Conservation (phyloP, 2,888 invertebrate species). For the Drosophila fulvimacula region DNA sequence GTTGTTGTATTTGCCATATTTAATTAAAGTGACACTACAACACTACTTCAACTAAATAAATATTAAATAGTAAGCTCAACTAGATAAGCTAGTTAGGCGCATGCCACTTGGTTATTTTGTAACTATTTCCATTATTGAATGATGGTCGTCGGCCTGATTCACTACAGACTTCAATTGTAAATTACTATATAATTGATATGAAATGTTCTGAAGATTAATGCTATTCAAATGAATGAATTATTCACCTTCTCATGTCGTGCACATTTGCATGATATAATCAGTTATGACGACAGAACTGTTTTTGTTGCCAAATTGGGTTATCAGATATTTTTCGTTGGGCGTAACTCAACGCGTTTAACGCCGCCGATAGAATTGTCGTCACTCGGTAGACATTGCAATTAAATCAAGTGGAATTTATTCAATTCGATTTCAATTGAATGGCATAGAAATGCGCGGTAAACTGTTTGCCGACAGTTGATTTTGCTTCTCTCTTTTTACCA, state of each 20-base stretch:
- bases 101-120: background rate
- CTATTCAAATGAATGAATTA: slow-evolving; percentile 6
- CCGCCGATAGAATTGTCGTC: slow-evolving; percentile 63
- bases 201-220: background rate
- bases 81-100: background rate
- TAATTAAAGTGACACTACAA: background rate
- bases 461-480: slow-evolving; percentile 52
- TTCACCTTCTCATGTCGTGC: background rate
- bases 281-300: slow-evolving; percentile 8
- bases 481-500: slow-evolving; percentile 10
- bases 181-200: background rate
- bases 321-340: slow-evolving; percentile 36
- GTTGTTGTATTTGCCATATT: background rate
- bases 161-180: background rate
- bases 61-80: too few species aligned
- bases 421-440: slow-evolving; percentile 76
- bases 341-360: slow-evolving; percentile 32
- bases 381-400: slow-evolving; percentile 65
- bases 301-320: slow-evolving; percentile 36
- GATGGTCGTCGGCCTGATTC: background rate
- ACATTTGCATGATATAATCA: background rate
- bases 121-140: background rate
- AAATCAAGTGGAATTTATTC: slow-evolving; percentile 80
- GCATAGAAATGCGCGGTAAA: slow-evolving; percentile 56
- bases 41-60: background rate